phyloP scores from a whole-genome alignment of 2,797 vertebrate genomes.

The Bufotes viridis region DNA sequence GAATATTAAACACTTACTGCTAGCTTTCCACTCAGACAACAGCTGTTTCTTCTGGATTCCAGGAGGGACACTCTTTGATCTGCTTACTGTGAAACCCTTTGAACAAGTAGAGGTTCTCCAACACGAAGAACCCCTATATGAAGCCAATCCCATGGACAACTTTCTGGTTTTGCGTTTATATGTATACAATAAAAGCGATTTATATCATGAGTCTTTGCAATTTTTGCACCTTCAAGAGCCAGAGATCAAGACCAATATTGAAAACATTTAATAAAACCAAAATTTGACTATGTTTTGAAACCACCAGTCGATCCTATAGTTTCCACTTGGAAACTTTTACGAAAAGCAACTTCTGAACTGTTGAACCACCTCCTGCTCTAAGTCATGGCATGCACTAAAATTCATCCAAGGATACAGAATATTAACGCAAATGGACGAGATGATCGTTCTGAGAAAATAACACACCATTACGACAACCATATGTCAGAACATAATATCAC shows the following conservation, averaged over 20 bases:
- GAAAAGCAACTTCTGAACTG: slow-evolving; percentile 21
- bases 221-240: background rate
- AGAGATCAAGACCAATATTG: background rate
- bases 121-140: background rate
- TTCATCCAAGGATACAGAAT: slow-evolving; percentile 46
- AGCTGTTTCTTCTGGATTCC: too few relatives aligned
- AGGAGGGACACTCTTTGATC: background rate
- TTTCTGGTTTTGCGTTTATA: background rate
- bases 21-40: too few relatives aligned
- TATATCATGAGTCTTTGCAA: background rate
- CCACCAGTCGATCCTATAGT: background rate
- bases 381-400: slow-evolving; percentile 37
- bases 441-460: slow-evolving; percentile 55
- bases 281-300: background rate
- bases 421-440: slow-evolving; percentile 40
- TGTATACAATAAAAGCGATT: background rate
- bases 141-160: background rate
- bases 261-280: background rate
- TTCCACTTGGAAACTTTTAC: background rate
- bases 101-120: background rate
- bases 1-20: too few relatives aligned
- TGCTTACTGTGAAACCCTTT: background rate
- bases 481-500: slow-evolving; percentile 57
- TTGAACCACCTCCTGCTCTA: slow-evolving; percentile 64
- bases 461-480: slow-evolving; percentile 50